Evolutionary conservation across 2,888 invertebrate species (phyloP).

Genomic region (Ochropleura plecta): DNA sequence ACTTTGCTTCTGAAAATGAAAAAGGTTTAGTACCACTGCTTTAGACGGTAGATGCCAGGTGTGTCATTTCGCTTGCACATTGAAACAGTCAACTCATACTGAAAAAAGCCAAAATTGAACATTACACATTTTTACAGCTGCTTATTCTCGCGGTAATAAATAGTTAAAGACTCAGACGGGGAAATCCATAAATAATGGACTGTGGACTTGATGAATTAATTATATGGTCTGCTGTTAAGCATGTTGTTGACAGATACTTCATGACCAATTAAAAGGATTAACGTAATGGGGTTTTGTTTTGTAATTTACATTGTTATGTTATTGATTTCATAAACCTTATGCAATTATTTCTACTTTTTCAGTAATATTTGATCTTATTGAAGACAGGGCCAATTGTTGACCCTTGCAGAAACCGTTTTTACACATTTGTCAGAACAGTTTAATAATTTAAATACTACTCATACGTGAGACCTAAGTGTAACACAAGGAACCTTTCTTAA

Average conservation of each 20-base stretch:
- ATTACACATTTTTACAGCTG: conserved; percentile 40
- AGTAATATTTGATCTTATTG: background rate
- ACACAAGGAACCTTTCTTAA: conserved; percentile 19
- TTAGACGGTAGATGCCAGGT: conserved; percentile 22
- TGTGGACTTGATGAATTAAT: conserved; percentile 24
- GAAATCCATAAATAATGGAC: conserved; percentile 34
- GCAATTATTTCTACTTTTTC: background rate
- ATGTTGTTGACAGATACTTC: conserved; percentile 32
- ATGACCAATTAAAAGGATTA: conserved; percentile 8
- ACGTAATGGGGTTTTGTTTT: background rate
- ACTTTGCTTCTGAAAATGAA: conserved; percentile 4
- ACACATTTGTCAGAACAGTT: background rate
- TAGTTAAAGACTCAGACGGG: conserved; percentile 24
- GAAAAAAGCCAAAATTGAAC: conserved; percentile 28
- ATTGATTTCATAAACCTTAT: background rate
- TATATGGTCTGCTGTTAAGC: conserved; percentile 9
- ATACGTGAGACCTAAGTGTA: conserved; percentile 17
- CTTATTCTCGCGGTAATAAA: conserved; percentile 38
- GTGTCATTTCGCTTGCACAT: conserved; percentile 37
- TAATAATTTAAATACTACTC: conserved; percentile 6
- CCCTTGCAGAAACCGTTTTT: background rate
- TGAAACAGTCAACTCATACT: conserved; percentile 5
- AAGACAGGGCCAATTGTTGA: background rate
- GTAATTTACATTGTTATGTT: background rate
- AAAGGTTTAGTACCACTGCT: conserved; percentile 37